phyloP scores from a whole-genome alignment of 92 coral and sea anemone species.

The Umimayanthus chanpuru region DNA sequence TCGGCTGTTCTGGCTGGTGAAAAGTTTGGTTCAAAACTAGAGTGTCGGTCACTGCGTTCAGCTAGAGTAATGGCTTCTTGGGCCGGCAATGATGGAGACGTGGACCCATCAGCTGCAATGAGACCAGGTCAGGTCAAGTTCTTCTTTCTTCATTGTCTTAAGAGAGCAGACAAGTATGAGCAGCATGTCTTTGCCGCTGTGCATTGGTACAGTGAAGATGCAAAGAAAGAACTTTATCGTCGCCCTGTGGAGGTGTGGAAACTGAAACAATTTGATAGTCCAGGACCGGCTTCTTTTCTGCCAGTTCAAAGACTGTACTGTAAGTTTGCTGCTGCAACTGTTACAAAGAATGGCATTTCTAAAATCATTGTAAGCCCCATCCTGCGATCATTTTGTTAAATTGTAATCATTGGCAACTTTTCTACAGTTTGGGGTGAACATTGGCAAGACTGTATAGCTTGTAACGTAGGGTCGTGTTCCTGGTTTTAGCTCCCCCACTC shows the following conservation, averaged over 20 bases:
- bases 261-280: constrained; percentile 26
- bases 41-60: constrained; percentile 49
- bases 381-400: constrained; percentile 48
- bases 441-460: too few relatives aligned
- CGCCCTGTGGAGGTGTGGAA: constrained; percentile 59
- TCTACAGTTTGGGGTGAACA: too few relatives aligned
- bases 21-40: constrained; percentile 52
- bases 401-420: neutral
- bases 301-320: constrained; percentile 53
- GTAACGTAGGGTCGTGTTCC: too few relatives aligned
- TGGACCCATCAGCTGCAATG: constrained; percentile 39
- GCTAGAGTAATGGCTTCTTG: constrained; percentile 68
- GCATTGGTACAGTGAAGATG: constrained; percentile 52
- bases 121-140: constrained; percentile 53
- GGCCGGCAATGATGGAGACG: constrained; percentile 50
- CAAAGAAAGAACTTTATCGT: constrained; percentile 32
- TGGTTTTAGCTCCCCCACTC: too few relatives aligned
- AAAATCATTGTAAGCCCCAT: constrained; percentile 53
- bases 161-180: constrained; percentile 25
- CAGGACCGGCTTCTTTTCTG: constrained; percentile 56
- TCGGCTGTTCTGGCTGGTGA: constrained; percentile 41
- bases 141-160: constrained; percentile 41
- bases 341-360: neutral
- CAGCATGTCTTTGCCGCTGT: constrained; percentile 53
- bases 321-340: constrained; percentile 54